Evolutionary conservation across 2,797 vertebrate species (phyloP), one percentile per base, ranked within the genome.

Genomic region (Micropoecilia bifurca): DNA sequence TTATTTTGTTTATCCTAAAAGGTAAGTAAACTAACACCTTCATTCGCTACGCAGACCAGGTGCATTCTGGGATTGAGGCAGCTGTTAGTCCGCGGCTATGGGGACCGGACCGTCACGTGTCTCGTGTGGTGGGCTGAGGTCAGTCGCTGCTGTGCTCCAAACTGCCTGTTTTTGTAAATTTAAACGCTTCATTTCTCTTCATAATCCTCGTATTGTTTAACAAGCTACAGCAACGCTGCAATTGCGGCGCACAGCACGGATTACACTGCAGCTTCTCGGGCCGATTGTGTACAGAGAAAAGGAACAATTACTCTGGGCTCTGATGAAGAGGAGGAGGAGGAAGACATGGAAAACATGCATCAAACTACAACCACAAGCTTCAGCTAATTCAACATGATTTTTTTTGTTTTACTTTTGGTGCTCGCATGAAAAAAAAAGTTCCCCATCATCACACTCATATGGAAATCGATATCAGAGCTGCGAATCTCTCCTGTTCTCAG

Each of bases 381-480:
- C 80, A 88, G 76, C 77, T 41, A 80, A 75, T 74, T 81, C 55
- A 87, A 75, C 77, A 61, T 83, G 36, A 79, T 77, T 78, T 80
- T 85, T 87, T n/a, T 50, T 50, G 0, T 22, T 6, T 50, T 50
- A 7, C 48, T 7, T 50, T 28, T 85, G 81, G 76, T 81, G 80
- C 80, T 87, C 61, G 66, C 74, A 86, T 73, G 73, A 84, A 69
- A 82, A 87, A 85, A 69, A 82, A 81, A 81, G 61, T 85, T 83
- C 57, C 82, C 78, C 81, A 33, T 82, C 81, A 33, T 82, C 20
- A 72, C 57, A 84, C 75, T 86, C 41, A 79, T 63, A 82, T 71
- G 71, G 59, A 83, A 88, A 91, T 86, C 48, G 33, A 22, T 87
- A 91, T 90, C 88, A 68, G 5, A 20, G 73, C 12, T 84, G 75